phyloP scores from a whole-genome alignment of 1,140 invertebrate species.

The Tetramorium alpestre region DNA sequence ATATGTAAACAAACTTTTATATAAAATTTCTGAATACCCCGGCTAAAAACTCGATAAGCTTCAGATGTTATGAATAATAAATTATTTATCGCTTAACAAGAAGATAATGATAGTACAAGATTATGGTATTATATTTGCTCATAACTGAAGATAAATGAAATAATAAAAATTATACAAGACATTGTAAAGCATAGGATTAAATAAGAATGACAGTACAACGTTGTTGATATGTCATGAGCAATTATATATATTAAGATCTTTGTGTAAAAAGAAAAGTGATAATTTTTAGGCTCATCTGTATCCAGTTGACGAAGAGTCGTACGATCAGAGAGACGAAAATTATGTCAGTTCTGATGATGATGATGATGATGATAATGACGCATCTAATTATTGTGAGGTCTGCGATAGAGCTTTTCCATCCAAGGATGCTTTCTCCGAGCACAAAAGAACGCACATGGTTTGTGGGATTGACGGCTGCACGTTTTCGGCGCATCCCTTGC shows the following conservation, averaged over 20 bases:
- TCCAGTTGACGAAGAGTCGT: constrained; percentile 69
- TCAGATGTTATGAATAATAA: constrained; percentile 2
- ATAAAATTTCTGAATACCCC: constrained; percentile 70
- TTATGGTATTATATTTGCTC: constrained; percentile 28
- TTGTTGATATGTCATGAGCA: background rate
- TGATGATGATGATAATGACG: background rate
- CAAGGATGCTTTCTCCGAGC: constrained; percentile 87
- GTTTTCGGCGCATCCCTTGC: constrained; percentile 91
- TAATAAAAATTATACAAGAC: constrained; percentile 14
- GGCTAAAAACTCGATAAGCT: constrained; percentile 61
- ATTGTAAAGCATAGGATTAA: background rate
- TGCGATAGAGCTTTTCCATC: constrained; percentile 91
- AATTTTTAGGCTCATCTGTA: constrained; percentile 80
- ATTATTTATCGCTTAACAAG: constrained; percentile 15
- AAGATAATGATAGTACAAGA: constrained; percentile 24
- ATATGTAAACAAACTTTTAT: constrained; percentile 12
- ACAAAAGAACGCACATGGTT: constrained; percentile 89
- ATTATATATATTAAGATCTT: constrained; percentile 16
- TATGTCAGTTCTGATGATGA: constrained; percentile 70
- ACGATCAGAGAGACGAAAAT: constrained; percentile 74
- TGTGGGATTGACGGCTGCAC: constrained; percentile 93
- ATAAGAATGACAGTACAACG: background rate
- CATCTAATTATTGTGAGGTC: constrained; percentile 88
- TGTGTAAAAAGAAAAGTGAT: constrained; percentile 53
- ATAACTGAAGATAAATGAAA: constrained; percentile 3